phyloP scores from a whole-genome alignment of 2,113 vertebrate species.

The Poecile atricapillus region DNA sequence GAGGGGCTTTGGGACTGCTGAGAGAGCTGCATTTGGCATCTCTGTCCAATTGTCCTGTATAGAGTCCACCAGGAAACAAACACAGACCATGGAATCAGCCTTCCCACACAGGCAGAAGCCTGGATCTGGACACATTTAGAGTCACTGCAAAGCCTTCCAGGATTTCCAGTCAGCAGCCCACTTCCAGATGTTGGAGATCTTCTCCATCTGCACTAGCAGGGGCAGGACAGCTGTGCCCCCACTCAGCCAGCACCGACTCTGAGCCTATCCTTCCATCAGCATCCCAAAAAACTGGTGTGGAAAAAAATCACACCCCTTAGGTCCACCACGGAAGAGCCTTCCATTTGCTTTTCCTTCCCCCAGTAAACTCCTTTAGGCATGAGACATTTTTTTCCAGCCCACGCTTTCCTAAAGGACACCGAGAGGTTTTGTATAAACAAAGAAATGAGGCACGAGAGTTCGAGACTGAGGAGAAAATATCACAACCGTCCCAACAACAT shows the following conservation, averaged over 20 bases:
- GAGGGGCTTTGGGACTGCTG: not conserved
- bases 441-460: conserved; percentile 5
- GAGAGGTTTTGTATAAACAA: conserved; percentile 26
- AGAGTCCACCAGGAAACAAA: rapidly evolving
- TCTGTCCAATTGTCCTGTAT: rapidly evolving
- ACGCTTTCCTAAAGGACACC: conserved; percentile 13
- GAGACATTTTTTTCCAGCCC: not conserved
- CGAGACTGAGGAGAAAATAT: not conserved
- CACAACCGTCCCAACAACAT: conserved; percentile 37
- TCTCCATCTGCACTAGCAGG: not conserved
- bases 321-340: not conserved
- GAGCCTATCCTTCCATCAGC: not conserved
- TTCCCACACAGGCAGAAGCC: not conserved
- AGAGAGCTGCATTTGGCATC: not conserved
- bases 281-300: not conserved
- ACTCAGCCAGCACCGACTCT: not conserved
- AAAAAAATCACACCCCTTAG: rapidly evolving
- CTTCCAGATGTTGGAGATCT: not conserved
- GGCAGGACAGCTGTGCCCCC: not conserved
- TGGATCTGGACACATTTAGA: rapidly evolving
- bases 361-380: not conserved
- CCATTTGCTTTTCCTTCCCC: not conserved
- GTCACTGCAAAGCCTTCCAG: not conserved
- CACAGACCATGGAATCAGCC: rapidly evolving
- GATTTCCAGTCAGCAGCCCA: not conserved